These are phyloP conservation scores for Grammomys dolichurus DNA, from an alignment of 2,113 vertebrate species.

Conservation along the genomic window DNA sequence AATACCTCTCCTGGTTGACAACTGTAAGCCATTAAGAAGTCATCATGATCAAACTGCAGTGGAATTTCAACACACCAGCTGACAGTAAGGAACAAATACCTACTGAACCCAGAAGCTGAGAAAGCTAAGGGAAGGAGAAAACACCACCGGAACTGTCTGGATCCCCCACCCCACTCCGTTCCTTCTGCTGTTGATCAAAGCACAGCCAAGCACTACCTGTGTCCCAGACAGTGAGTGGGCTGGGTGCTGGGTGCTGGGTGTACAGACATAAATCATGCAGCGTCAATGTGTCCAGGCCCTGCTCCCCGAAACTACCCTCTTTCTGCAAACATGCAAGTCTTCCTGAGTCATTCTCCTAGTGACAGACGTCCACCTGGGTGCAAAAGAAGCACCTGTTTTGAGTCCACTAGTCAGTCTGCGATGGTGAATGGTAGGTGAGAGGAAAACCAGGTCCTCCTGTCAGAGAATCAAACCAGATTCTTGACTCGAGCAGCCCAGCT, in stretches of 20 bases:
- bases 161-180: not conserved
- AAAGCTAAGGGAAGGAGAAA: not conserved
- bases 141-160: not conserved
- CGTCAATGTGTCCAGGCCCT: not conserved
- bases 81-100: not conserved
- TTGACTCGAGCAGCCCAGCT: not conserved
- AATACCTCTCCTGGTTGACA: not conserved
- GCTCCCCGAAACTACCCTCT: not conserved
- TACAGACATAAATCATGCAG: not conserved
- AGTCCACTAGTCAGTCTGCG: not conserved
- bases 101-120: not conserved
- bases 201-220: not conserved
- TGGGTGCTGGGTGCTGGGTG: not conserved
- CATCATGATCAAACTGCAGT: not conserved
- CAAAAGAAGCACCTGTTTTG: not conserved
- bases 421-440: not conserved
- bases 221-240: not conserved
- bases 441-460: not conserved
- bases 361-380: not conserved
- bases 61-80: not conserved
- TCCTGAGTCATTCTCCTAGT: not conserved
- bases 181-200: not conserved
- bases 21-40: conserved; percentile 5
- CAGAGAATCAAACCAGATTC: not conserved
- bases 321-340: not conserved